Evolutionary conservation across 2,888 invertebrate species (phyloP), one percentile per base, ranked within the genome.

Genomic region (Chironomus riparius): DNA sequence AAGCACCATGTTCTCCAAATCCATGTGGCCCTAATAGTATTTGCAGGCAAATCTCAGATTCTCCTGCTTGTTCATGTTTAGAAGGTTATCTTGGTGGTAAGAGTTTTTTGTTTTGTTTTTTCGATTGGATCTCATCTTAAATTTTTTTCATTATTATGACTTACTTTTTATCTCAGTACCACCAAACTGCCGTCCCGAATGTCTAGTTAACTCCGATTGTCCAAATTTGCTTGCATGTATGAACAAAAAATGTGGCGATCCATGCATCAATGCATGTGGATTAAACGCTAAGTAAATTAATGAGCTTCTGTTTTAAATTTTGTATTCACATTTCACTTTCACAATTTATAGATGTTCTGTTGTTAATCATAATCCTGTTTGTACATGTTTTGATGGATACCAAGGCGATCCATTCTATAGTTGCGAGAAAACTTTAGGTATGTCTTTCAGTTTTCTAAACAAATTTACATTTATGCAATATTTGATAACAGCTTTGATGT

Each of bases 71-170:
- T 5, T 28, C 28, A 28, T 28, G 28, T 28, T 92, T 93, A 4
- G 90, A 92, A 81, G 94, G 94, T 81, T 88, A 91, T 78, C 88
- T 92, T 70, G 90, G 93, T 78, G 91, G 92, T 76, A 88, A 90
- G 77, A 92, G 93, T n/a, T n/a, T n/a, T n/a, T n/a, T n/a, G n/a
- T n/a, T n/a, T n/a, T n/a, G 83, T 90, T 92, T 15, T 93, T 3
- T 5, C 1, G 24, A 24, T 24, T 4, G 24, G 4, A 3, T 4
- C 4, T 24, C 4, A 24, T 24, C 24, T 24, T 24, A 2, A 93
- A 70, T 94, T 6, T 1, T 5, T 28, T 28, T 28, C 3, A 28
- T 28, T 5, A 28, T 28, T 68, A 94, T 93, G 83, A 6, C 4
- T 15, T 85, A 1, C 3, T 15, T 85, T 91, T 79, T 86, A 88